Evolutionary conservation across 2,113 vertebrate species (phyloP), one percentile per base, ranked within the genome.

Genomic region (Todiramphus chloris): DNA sequence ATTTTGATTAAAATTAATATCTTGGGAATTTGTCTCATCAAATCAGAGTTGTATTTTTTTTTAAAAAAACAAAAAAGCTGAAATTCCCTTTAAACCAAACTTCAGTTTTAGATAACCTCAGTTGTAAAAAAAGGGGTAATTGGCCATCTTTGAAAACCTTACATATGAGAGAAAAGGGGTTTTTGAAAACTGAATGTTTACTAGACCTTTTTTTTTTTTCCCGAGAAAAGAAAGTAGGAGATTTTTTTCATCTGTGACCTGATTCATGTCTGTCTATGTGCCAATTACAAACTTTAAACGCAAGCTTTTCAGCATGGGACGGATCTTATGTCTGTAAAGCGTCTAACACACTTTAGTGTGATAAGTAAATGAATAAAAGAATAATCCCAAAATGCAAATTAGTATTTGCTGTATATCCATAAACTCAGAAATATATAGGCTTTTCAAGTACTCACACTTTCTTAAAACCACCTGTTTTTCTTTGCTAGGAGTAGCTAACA

Each of bases 1-100:
- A 21, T 33, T n/a, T 21, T 4, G 0, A 56, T 77, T 15, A 90
- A 68, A 85, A 44, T 6, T 0, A 37, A 2, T 33, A 39, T 33
- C 77, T 83, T 0, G 7, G 4, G 30, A 62, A 37, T 39, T 73
- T 70, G 2, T 44, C 83, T 77, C n/a, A 62, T 1, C 14, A 5
- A 83, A 62, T 66, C 16, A 68, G 28, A 48, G 7, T 41, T 13
- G 41, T 11, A 5, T 41, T 41, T 44, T 43, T 63, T 41, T 20
- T 9, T 27, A 3, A 21, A 27, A 75, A 41, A 6, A 33, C 23
- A 18, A 20, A 48, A 81, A 67, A 10, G 24, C 24, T 68, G 31
- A 91, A 63, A 67, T 51, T n/a, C 4, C 16, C 24, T 94, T 83
- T 63, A 74, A 87, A 67, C 6, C 23, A 75, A 59, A 70, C 84